A percentile compares a stretch with the other conserved stretches of the same genome.
Evolutionary conservation across 2,797 vertebrate genomes (phyloP).

Genomic region (Gymnodraco acuticeps): DNA sequence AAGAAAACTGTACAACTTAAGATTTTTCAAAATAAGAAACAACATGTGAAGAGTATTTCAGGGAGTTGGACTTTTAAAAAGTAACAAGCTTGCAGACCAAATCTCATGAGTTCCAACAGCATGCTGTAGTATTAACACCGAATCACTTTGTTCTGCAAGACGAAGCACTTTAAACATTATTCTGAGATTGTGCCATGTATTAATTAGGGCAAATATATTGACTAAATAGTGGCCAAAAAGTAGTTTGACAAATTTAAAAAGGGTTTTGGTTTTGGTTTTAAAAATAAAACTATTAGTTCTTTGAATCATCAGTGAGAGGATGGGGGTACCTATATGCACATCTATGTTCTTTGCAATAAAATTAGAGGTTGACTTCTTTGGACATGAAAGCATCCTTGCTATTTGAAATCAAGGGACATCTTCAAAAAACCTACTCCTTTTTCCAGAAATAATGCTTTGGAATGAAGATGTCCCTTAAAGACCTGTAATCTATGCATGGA

Average conservation of each 20-base stretch:
- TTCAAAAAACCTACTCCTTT: constrained; percentile 80
- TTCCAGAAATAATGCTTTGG: constrained; percentile 86
- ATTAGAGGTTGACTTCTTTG: constrained; percentile 84
- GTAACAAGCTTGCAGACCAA: constrained; percentile 80
- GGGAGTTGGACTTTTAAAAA: constrained; percentile 79
- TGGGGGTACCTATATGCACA: constrained; percentile 73
- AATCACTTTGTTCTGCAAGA: constrained; percentile 79
- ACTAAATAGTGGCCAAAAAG: constrained; percentile 79
- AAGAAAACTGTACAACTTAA: constrained; percentile 86
- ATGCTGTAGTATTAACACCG: constrained; percentile 81
- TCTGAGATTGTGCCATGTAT: constrained; percentile 77
- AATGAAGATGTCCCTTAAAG: constrained; percentile 84
- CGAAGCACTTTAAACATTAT: constrained; percentile 78
- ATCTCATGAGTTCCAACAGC: constrained; percentile 77
- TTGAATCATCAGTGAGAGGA: constrained; percentile 63
- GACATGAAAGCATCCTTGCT: constrained; percentile 81
- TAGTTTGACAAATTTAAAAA: constrained; percentile 79
- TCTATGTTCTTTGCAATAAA: constrained; percentile 78
- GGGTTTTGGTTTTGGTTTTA: constrained; percentile 71
- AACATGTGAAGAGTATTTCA: constrained; percentile 78
- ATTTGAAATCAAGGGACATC: constrained; percentile 80
- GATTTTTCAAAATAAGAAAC: constrained; percentile 76
- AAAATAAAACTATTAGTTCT: constrained; percentile 61
- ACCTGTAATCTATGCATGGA: constrained; percentile 80
- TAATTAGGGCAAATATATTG: constrained; percentile 72